These are phyloP conservation scores for Lepeophtheirus nordmannii DNA, from an alignment of 2,888 invertebrate species.

Conservation along the genomic window DNA sequence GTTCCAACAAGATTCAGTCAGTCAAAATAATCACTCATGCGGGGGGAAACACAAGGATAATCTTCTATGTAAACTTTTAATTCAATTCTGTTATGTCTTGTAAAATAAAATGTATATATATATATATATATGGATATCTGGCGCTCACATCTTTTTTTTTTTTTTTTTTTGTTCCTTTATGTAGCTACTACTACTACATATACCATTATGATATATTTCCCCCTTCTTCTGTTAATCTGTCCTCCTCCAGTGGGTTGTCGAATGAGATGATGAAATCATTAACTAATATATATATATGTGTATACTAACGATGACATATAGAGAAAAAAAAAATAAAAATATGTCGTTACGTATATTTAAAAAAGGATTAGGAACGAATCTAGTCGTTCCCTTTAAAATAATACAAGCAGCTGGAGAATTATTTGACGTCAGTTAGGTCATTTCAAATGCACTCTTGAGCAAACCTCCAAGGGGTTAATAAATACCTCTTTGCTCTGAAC, in stretches of 20 bases:
- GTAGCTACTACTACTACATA: too few relatives aligned
- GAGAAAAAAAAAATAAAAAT: too few relatives aligned
- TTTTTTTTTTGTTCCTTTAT: neutral
- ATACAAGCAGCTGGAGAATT: too few relatives aligned
- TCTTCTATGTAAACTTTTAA: conserved; percentile 7
- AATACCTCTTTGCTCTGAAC: too few relatives aligned
- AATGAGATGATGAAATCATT: conserved; percentile 1
- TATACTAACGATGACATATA: neutral
- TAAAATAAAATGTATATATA: neutral
- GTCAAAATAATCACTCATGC: neutral
- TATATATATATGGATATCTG: conserved; percentile 1
- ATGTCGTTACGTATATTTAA: too few relatives aligned
- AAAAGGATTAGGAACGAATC: too few relatives aligned
- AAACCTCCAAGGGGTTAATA: too few relatives aligned
- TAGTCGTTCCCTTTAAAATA: too few relatives aligned
- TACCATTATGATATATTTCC: neutral
- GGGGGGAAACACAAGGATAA: neutral
- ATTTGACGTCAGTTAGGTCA: too few relatives aligned
- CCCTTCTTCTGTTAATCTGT: conserved; percentile 2
- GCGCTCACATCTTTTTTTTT: neutral
- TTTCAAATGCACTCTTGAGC: too few relatives aligned
- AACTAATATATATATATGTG: neutral
- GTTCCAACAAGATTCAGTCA: too few relatives aligned
- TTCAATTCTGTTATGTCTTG: neutral
- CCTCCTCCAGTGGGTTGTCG: neutral